Evolutionary conservation across 2,888 invertebrate species (phyloP), one percentile per base, ranked within the genome.

Genomic region (Heteropelma amictum): DNA sequence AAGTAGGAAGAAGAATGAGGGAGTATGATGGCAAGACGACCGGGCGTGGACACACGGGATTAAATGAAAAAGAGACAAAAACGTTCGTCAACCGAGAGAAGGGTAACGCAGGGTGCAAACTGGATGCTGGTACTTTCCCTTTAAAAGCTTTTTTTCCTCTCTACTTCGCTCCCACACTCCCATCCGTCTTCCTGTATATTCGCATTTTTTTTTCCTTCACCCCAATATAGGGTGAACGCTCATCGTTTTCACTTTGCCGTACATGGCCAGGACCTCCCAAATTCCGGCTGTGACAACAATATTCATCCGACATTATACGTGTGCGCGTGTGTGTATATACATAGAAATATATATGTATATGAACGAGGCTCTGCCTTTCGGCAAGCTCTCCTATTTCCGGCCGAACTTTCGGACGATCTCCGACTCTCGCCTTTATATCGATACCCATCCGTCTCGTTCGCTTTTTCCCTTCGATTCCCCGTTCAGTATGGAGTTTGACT

Each of bases 81-180:
- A n/a, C 33, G 65, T 71, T 42, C 63, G 51, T 58, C 63, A 65
- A n/a, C n/a, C n/a, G n/a, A n/a, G n/a, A n/a, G n/a, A n/a, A n/a
- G n/a, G n/a, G n/a, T n/a, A n/a, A n/a, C n/a, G n/a, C n/a, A n/a
- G n/a, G n/a, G n/a, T 23, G 64, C 23, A 14, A 51, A 68, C 40
- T 60, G 68, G 49, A 73, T 67, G 67, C 64, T 72, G 76, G 65
- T 72, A 74, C 54, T 70, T 79, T 76, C 76, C 71, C 77, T 80
- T 80, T 75, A 81, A 82, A 51, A 74, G 45, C 42, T 47, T 65
- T 49, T 38, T 40, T 51, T 45, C 26, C 7, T 21, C 47, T 28
- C 65, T 51, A 68, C 58, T 70, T 71, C 86, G 83, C 84, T 85
- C 80, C 86, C 84, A 81, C 82, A 82, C 83, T 77, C 80, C 78